Percentiles rank a stretch among this genome's conserved stretches.
phyloP scores from a whole-genome alignment of 2,888 invertebrate species.

The Lumbricus terrestris region DNA sequence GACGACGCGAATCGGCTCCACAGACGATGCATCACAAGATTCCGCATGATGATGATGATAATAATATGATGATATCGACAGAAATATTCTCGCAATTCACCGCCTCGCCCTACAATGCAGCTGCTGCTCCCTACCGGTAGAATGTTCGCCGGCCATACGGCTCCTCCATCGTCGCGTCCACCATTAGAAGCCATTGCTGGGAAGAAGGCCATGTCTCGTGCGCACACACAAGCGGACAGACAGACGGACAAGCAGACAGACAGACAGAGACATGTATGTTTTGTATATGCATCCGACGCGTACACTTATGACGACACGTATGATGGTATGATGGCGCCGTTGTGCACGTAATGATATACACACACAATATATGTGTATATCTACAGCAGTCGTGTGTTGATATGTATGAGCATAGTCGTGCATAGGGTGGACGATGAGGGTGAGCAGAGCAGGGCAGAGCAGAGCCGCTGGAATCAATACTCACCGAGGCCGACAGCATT shows the following conservation, averaged over 20 bases:
- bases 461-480: neutral
- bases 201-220: slow-evolving; percentile 11
- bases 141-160: slow-evolving; percentile 13
- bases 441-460: neutral
- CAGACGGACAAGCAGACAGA: neutral
- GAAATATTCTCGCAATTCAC: neutral
- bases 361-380: too few species aligned
- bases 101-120: neutral
- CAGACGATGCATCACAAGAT: neutral
- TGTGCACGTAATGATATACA: neutral
- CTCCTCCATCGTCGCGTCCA: neutral
- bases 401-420: neutral
- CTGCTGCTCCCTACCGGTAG: slow-evolving; percentile 5
- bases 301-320: neutral
- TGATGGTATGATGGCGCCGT: neutral
- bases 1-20: neutral
- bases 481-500: slow-evolving; percentile 44
- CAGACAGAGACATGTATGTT: neutral
- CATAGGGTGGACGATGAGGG: neutral
- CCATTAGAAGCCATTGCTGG: neutral
- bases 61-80: too few species aligned
- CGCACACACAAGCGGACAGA: neutral
- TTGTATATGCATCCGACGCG: neutral
- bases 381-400: too few species aligned
- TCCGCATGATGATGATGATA: neutral